Base-by-base conservation (phyloP, 1,140 invertebrate genomes). In the Cardiocondyla obscurior region DNA sequence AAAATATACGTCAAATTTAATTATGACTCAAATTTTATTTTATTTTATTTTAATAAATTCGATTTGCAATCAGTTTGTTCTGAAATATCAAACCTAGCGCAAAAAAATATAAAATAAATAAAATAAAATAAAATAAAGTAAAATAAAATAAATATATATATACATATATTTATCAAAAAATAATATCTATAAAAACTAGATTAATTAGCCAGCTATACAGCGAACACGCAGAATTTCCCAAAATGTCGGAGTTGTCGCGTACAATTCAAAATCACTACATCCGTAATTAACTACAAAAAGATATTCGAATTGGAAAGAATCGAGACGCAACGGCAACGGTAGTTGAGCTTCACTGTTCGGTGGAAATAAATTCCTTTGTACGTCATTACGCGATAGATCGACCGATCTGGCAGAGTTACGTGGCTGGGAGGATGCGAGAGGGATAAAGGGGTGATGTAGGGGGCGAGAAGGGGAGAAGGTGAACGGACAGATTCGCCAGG, bases 361-460 rank as follows among this genome's bases (percentile, higher is more conserved):
- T 62, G 55, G 57, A 85, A 85, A 88, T 62, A 88, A 88, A 88
- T 81, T 82, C 57, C 69, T 62, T 67, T 69, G 14, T 19, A 58
- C 77, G 83, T 85, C 83, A 65, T 88, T 85, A 81, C 53, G n/a
- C n/a, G 51, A 58, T 49, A 69, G 82, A 83, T 76, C 70, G 77
- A 85, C 33, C 53, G 77, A 70, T 86, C 82, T 60, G 79, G 82
- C 51, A 51, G 58, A 53, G 76, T 77, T 67, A 51, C 51, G 28
- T 28, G 42, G 67, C 14, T 33, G 65, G 16, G 65, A 57, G 62
- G 49, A 69, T 42, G 33, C 25, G 72, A 25, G 22, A n/a, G 46
- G 58, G 73, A 53, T 30, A 51, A 79, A 67, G 42, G 39, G 55
- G 12, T 16, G 55, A 44, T 65, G 30, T 3, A 49, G 12, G 10